Evolutionary conservation across 2,797 vertebrate species (phyloP).

Genomic region (Falco biarmicus): DNA sequence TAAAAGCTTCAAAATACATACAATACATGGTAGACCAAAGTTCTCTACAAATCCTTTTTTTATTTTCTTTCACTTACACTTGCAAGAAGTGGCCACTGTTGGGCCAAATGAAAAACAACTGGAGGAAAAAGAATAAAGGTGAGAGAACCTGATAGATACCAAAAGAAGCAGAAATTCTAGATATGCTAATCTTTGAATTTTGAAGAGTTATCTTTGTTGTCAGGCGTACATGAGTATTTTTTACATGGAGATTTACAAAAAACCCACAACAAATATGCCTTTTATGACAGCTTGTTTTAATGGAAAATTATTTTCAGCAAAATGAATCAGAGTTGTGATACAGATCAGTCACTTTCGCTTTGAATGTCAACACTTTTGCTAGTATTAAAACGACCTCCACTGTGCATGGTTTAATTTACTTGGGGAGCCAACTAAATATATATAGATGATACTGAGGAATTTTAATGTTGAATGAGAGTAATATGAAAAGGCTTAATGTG

Average conservation of each 20-base stretch:
- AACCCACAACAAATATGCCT: not conserved
- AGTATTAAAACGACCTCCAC: not conserved
- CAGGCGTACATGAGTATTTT: not conserved
- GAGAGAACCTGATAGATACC: not conserved
- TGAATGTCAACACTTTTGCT: not conserved
- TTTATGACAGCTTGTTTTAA: not conserved
- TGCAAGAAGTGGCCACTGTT: not conserved
- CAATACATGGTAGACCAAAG: not conserved
- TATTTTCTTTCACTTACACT: not conserved
- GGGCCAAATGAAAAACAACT: not conserved
- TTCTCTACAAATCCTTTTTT: not conserved
- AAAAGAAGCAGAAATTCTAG: not conserved
- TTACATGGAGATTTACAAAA: not conserved
- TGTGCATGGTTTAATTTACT: not conserved
- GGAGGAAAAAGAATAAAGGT: not conserved
- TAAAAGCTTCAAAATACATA: not conserved
- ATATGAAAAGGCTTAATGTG: not conserved
- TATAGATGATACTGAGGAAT: not conserved
- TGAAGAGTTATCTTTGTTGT: not conserved
- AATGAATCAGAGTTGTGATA: not conserved
- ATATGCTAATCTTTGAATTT: not conserved
- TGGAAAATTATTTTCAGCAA: not conserved
- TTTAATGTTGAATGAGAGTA: not conserved
- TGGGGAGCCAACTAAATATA: not conserved
- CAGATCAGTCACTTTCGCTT: not conserved